These are phyloP conservation scores for Urocyon cinereoargenteus DNA, from an alignment of 2,797 vertebrate genomes.

Conservation along the genomic window DNA sequence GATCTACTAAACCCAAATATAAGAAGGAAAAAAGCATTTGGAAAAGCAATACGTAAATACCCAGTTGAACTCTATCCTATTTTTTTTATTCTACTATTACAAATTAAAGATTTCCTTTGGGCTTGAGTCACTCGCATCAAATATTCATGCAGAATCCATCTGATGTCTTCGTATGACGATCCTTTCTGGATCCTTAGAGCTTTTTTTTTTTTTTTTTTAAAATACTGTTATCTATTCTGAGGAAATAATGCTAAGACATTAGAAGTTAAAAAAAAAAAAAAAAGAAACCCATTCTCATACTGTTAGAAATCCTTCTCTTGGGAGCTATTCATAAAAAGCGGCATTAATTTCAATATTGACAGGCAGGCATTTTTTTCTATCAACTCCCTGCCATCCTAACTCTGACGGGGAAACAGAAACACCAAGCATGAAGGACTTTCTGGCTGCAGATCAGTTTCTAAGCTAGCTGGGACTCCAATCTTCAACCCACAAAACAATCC, in stretches of 20 bases:
- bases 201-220: neutral
- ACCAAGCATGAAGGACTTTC: neutral
- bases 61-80: neutral
- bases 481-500: neutral
- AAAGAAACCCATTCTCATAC: neutral
- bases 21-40: neutral
- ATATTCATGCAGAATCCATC: neutral
- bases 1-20: neutral
- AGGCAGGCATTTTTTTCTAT: neutral
- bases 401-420: neutral
- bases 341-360: rapidly evolving
- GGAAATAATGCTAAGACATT: neutral
- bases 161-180: neutral
- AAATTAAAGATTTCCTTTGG: neutral
- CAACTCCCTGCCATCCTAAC: neutral
- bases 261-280: neutral
- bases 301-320: neutral
- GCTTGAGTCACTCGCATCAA: neutral
- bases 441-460: neutral
- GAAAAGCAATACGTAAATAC: neutral
- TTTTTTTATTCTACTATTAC: neutral
- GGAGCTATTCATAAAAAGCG: neutral
- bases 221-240: neutral
- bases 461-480: too few relatives aligned
- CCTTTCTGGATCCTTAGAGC: neutral